Conservation (phyloP, 64 coral and sea anemone species). For the Anthopleura sola region DNA sequence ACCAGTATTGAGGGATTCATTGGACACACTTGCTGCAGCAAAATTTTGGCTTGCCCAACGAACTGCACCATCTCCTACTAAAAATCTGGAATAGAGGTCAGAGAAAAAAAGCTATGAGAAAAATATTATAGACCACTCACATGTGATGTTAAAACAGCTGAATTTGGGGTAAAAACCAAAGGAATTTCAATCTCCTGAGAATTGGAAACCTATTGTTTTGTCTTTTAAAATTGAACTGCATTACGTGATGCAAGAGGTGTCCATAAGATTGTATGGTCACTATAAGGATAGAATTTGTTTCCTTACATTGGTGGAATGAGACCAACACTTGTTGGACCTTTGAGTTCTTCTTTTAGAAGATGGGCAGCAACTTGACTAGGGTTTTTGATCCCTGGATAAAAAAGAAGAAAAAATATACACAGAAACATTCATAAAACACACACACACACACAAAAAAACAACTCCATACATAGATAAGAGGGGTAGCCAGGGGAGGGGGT, state of each 20-base stretch:
- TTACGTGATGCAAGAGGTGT: too few species aligned
- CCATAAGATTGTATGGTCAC: background rate
- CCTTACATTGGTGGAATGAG: conserved; percentile 77
- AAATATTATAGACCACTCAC: background rate
- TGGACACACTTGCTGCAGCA: conserved; percentile 39
- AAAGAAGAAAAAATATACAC: background rate
- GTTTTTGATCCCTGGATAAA: conserved; percentile 57
- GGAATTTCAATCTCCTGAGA: too few species aligned
- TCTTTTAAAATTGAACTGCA: too few species aligned
- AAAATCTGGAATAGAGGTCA: conserved; percentile 37
- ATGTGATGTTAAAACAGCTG: too few species aligned
- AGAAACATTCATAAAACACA: background rate
- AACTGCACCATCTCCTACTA: conserved; percentile 82
- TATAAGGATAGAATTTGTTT: background rate
- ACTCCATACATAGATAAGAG: too few species aligned
- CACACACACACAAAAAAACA: too few species aligned
- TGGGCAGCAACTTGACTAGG: conserved; percentile 64
- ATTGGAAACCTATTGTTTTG: too few species aligned
- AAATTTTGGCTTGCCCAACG: conserved; percentile 72
- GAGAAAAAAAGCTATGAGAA: background rate
- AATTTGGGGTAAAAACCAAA: too few species aligned
- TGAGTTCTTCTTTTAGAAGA: conserved; percentile 57
- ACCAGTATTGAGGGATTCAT: conserved; percentile 23
- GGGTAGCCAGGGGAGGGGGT: too few species aligned
- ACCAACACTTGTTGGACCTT: conserved; percentile 41